A percentile compares a stretch with the other conserved stretches of the same genome.
These are phyloP conservation scores for Mionectes macconnelli DNA, from an alignment of 2,113 vertebrate genomes.

Conservation along the genomic window DNA sequence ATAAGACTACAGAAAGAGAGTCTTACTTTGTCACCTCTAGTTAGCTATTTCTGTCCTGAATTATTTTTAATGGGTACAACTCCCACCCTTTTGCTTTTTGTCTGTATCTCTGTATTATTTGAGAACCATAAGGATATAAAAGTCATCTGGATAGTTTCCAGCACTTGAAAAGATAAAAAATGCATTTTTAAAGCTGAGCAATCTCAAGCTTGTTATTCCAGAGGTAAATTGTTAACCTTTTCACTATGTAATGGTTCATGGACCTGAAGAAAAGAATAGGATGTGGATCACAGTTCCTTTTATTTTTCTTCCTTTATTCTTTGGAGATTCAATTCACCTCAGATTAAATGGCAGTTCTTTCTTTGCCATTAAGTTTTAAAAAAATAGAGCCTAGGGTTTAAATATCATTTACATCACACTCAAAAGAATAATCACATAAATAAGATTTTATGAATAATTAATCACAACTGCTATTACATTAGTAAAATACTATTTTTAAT, in stretches of 20 bases:
- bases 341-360: neutral
- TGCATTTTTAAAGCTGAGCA: slow-evolving; percentile 13
- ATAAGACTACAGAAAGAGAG: neutral
- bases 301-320: neutral
- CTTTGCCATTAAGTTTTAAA: slow-evolving; percentile 11
- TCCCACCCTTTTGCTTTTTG: neutral
- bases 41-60: neutral
- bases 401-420: slow-evolving; percentile 58
- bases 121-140: neutral
- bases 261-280: neutral
- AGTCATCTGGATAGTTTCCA: neutral
- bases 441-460: slow-evolving; percentile 75
- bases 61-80: neutral
- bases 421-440: slow-evolving; percentile 71
- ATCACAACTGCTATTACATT: slow-evolving; percentile 45
- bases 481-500: slow-evolving; percentile 63
- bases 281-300: neutral
- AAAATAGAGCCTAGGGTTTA: slow-evolving; percentile 54
- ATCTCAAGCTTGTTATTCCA: slow-evolving; percentile 6
- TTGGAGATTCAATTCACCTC: neutral
- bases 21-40: neutral
- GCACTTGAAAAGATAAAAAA: neutral
- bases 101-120: neutral
- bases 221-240: slow-evolving; percentile 36
- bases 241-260: neutral